These are phyloP conservation scores for Hydrozoanthus gracilis DNA, from an alignment of 92 coral and sea anemone genomes.

Conservation along the genomic window DNA sequence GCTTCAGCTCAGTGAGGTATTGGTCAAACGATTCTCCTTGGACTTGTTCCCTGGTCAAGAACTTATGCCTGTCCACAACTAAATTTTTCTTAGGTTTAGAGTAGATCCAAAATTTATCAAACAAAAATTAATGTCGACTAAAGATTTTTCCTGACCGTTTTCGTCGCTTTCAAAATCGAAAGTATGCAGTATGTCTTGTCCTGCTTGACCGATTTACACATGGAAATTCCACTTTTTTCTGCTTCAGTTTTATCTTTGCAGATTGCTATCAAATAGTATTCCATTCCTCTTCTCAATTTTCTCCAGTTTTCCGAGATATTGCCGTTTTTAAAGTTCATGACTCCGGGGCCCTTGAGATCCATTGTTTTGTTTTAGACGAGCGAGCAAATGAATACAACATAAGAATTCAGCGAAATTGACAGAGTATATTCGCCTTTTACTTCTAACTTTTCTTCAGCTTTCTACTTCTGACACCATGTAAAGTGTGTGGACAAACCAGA, in stretches of 20 bases:
- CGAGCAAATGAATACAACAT: no score
- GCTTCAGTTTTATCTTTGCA: slow-evolving; percentile 39
- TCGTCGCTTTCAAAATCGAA: slow-evolving; percentile 32
- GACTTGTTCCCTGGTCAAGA: slow-evolving; percentile 35
- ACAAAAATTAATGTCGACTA: slow-evolving; percentile 43
- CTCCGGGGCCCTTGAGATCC: slow-evolving; percentile 26
- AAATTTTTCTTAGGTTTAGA: slow-evolving; percentile 43
- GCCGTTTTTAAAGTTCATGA: slow-evolving; percentile 39
- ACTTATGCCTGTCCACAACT: slow-evolving; percentile 41
- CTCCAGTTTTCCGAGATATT: slow-evolving; percentile 47
- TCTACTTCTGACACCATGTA: no score
- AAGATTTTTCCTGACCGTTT: slow-evolving; percentile 4
- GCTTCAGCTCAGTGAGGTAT: slow-evolving; percentile 43
- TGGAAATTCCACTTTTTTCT: slow-evolving; percentile 41
- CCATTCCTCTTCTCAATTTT: slow-evolving; percentile 44
- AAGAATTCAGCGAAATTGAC: no score
- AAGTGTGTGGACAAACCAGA: no score
- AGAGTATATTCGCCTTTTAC: no score
- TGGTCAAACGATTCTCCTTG: slow-evolving; percentile 35
- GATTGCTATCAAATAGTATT: slow-evolving; percentile 33
- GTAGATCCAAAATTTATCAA: slow-evolving; percentile 42
- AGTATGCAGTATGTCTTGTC: slow-evolving; percentile 44
- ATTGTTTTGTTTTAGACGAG: no score
- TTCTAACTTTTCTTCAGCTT: no score
- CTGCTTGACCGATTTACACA: slow-evolving; percentile 53